Base-by-base conservation (phyloP, 2,888 invertebrate species). In the Coleophora flavipennella region DNA sequence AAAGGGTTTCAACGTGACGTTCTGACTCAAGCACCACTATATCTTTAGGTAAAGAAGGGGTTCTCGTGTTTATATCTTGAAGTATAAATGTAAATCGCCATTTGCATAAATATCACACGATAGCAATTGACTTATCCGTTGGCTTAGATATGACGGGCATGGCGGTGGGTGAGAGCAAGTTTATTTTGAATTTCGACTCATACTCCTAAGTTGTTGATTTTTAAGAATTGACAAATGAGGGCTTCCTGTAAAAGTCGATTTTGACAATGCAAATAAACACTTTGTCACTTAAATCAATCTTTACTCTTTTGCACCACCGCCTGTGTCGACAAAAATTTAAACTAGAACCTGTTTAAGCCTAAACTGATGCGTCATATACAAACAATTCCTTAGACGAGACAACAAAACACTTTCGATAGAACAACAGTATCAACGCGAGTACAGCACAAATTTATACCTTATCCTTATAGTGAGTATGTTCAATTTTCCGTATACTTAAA, bases 401-500 rank as follows among this genome's bases (percentile, higher is more conserved):
- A 39, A 42, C 9, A 2, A 29, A 39, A 39, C 34, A 31, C 11
- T 25, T 33, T 29, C 29, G 27, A 29, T 33, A 20, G 26, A 33
- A 39, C 35, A 40, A 45, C 45, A 46, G 41, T 42, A 49, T 48
- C 58, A 60, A 62, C 62, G 62, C 65, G 62, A 61, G 59, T 57
- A 57, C 62, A 56, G 57, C 62, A 66, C 66, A 62, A 72, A 67
- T 68, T 61, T 63, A 55, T 65, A 68, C 62, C 70, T 74, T 73
- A 67, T 52, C 38, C 39, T 51, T 55, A 65, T 68, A 78, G 67
- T 78, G 81, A 81, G 80, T 80, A 80, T 77, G 79, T 73, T 75
- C 67, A 70, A 66, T 65, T 75, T 74, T 69, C 74, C 80, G 79
- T 79, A 79, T 79, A 80, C 80, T 74, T 76, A 70, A 72, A 75